Evolutionary conservation across 1,140 invertebrate species (phyloP), one percentile per base, ranked within the genome.

Genomic region (Chironomus tepperi): DNA sequence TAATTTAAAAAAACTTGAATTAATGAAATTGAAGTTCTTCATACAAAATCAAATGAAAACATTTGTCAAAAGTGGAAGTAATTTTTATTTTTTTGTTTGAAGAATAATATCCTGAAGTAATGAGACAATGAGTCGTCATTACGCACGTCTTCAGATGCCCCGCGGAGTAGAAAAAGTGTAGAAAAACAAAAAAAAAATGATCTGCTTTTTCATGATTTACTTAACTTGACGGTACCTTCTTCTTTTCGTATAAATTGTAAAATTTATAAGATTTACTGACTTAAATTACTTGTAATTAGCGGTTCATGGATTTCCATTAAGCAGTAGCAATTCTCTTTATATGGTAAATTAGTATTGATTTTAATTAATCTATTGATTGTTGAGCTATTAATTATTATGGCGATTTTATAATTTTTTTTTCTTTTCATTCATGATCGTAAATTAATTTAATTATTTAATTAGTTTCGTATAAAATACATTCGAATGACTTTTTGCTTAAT

Each of bases 361-460:
- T 57, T 15, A 67, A 67, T 70, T 70, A 70, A 9, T 70, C 65
- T 70, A 70, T 70, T 70, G 65, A 70, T 70, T 70, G 65, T 70
- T 19, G 19, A 19, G 65, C 10, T 21, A 70, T 70, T 70, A 70
- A 70, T 70, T 19, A 57, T 57, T 70, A 70, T 70, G 65, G 65
- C 65, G 12, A 57, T 57, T 15, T 57, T 1, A n/a, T 57, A 12
- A 57, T 15, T 57, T 57, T 47, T 47, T 47, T 5, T 57, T 15
- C 12, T 5, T 57, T 12, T 12, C 43, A 57, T 57, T 47, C 15
- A 47, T 47, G 8, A 47, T 57, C 5, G 47, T n/a, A 57, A 57
- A n/a, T 57, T 57, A 57, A 15, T 57, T 57, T 57, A 12, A 57
- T n/a, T 57, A 70, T 9, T 70, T 70, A 70, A 70, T 70, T 70